A percentile compares a stretch with the other conserved stretches of the same genome.
These are phyloP conservation scores for Trichoplax adhaerens DNA, from an alignment of 37 sponge, comb jelly and placozoan species.

Conservation along the genomic window DNA sequence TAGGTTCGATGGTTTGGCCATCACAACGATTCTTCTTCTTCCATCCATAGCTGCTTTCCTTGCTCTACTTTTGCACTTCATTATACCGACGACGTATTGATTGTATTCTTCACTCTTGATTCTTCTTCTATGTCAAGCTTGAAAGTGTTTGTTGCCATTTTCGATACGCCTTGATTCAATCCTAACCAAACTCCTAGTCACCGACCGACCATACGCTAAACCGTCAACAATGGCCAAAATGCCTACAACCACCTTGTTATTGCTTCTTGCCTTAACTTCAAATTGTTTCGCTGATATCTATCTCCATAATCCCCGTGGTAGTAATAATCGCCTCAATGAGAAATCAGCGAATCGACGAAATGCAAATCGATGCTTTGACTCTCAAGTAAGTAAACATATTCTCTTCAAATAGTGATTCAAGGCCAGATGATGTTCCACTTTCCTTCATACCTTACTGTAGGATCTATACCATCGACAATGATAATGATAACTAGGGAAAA, in stretches of 20 bases:
- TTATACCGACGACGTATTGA: no score
- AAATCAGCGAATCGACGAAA: slow-evolving; percentile 77
- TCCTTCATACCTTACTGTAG: background rate
- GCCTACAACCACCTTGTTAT: background rate
- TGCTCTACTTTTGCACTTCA: no score
- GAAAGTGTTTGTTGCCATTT: no score
- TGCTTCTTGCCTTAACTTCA: slow-evolving; percentile 5
- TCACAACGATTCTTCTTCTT: no score
- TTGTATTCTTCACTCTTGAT: no score
- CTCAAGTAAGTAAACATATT: slow-evolving; percentile 49
- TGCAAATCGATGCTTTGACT: slow-evolving; percentile 92
- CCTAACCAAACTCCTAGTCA: no score
- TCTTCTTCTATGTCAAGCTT: no score
- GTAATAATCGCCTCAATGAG: slow-evolving; percentile 93
- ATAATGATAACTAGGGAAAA: no score
- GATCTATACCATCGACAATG: background rate
- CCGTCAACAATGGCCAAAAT: background rate
- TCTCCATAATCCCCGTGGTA: slow-evolving; percentile 89
- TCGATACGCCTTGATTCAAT: no score
- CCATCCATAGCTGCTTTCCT: no score
- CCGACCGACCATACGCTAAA: no score
- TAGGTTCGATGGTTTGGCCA: no score
- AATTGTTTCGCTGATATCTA: slow-evolving; percentile 45
- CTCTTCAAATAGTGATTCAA: background rate
- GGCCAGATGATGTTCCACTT: background rate